These are phyloP conservation scores for Daubentonia madagascariensis DNA, from an alignment of 2,113 vertebrate species.

Conservation along the genomic window DNA sequence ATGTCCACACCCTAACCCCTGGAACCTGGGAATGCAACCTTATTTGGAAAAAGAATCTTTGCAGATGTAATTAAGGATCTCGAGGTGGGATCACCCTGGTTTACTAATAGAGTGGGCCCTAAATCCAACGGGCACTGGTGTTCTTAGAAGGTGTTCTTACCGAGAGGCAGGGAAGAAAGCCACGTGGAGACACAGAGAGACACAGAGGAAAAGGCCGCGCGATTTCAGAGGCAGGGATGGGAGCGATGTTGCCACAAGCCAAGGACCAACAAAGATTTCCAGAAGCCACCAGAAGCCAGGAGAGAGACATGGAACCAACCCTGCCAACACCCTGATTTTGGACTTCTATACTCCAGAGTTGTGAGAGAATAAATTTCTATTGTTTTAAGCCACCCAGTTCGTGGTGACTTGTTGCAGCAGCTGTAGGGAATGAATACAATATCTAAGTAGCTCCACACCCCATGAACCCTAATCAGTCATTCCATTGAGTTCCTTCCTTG, in stretches of 20 bases:
- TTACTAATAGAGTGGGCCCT: not conserved
- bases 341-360: not conserved
- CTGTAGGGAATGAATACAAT: accelerated
- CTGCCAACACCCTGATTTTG: not conserved
- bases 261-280: too few species aligned
- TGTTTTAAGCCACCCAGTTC: not conserved
- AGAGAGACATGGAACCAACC: not conserved
- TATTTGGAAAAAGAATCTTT: not conserved
- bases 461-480: accelerated
- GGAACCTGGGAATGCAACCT: not conserved
- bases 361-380: not conserved
- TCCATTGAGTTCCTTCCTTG: not conserved
- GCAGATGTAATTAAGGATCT: not conserved
- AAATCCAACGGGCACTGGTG: not conserved
- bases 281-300: not conserved
- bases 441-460: accelerated
- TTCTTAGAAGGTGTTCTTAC: not conserved
- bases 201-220: accelerated
- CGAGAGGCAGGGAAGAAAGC: not conserved
- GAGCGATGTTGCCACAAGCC: not conserved
- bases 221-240: accelerated
- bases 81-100: not conserved
- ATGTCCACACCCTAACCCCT: not conserved
- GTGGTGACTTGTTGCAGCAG: not conserved
- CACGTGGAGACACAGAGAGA: not conserved